Evolutionary conservation across 1,140 invertebrate genomes (phyloP).

Genomic region (Drosophila carrolli): DNA sequence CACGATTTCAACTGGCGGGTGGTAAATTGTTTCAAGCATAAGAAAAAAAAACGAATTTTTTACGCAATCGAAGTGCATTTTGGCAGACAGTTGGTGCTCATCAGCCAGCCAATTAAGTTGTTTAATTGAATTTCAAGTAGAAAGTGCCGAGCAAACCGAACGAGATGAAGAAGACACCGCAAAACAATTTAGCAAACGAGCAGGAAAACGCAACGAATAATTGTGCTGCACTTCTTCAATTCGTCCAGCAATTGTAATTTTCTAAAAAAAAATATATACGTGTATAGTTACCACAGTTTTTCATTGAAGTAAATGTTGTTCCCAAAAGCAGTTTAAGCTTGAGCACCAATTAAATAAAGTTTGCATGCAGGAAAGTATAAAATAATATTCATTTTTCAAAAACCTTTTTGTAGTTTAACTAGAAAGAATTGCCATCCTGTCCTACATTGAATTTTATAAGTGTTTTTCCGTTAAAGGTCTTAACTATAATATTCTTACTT

Average conservation of each 20-base stretch:
- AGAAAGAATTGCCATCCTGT: too few relatives aligned
- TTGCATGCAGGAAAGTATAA: too few relatives aligned
- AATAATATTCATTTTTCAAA: too few relatives aligned
- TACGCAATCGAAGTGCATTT: slow-evolving; percentile 47
- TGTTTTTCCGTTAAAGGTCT: background rate
- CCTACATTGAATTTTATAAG: background rate
- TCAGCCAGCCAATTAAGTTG: slow-evolving; percentile 71
- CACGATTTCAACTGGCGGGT: slow-evolving; percentile 60
- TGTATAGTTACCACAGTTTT: background rate
- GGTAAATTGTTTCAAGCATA: slow-evolving; percentile 16
- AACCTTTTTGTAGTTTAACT: too few relatives aligned
- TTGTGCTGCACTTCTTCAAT: background rate
- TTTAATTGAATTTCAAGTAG: slow-evolving; percentile 66
- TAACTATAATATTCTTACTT: background rate
- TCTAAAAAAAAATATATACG: background rate
- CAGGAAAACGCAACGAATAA: slow-evolving; percentile 7
- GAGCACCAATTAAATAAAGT: too few relatives aligned
- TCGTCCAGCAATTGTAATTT: background rate
- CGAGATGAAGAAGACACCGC: slow-evolving; percentile 33
- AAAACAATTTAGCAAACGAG: slow-evolving; percentile 40
- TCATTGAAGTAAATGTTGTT: background rate
- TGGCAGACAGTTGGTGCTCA: slow-evolving; percentile 51
- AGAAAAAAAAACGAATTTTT: slow-evolving; percentile 25
- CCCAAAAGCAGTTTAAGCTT: too few relatives aligned
- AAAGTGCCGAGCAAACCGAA: slow-evolving; percentile 34